Evolutionary conservation across 1,140 invertebrate genomes (phyloP), one percentile per base, ranked within the genome.

Genomic region (Drosophila jambulina): DNA sequence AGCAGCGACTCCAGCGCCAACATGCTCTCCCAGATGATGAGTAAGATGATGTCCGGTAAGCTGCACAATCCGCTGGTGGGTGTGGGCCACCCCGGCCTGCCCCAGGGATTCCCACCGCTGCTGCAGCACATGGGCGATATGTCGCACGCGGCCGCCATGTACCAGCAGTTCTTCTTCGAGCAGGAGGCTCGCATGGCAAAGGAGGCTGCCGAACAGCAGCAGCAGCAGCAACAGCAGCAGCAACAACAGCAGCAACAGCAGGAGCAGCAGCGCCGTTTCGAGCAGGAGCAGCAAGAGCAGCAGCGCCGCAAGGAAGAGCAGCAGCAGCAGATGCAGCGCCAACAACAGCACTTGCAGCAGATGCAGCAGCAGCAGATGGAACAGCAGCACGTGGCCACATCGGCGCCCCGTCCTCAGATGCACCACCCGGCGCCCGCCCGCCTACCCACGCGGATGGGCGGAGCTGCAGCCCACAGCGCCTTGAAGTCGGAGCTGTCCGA

Each of bases 101-200:
- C 94, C 0, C 94, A 94, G 38, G 93, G 93, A 21, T 94, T 95
- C 71, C 94, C 94, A 4, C 94, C 94, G 0, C 84, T 95, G 59
- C 92, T 95, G 83, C 94, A 94, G 29, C 94, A 95, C 70, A 93
- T 95, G 82, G 93, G 94, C 56, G 94, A 95, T 27, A 94, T 94
- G 78, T 94, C 95, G 77, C 95, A 95, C 78, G 95, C 96, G 17
- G 95, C 96, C 3, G 96, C 96, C 40, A 96, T 96, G 96, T 96
- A 96, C 86, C 95, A 96, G 81, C 96, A 96, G 82, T 93, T 96
- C 75, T 95, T 96, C 75, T 93, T 96, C 93, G 96, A 97, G 93
- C 96, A 96, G 86, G 96, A 96, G 93, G 95, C 95, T 2, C 93
- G 96, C 48, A 93, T 96, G 93, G 95, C 94, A 17, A 96, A 95